Conservation (phyloP, 1,140 invertebrate species). For the Medauroidea extradentata region DNA sequence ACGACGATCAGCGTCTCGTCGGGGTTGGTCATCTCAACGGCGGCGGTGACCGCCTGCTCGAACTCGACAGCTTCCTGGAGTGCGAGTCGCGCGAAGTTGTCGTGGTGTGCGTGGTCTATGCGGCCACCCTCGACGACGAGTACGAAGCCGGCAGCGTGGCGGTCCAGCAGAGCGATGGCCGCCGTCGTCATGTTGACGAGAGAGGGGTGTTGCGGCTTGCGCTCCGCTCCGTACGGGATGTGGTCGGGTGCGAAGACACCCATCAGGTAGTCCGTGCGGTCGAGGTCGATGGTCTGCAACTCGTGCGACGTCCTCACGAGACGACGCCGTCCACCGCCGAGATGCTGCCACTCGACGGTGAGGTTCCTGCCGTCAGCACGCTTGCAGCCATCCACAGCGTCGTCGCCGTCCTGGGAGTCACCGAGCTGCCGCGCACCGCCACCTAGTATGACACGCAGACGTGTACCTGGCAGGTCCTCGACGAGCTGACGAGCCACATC, state of each 20-base stretch:
- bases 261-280: slow-evolving; percentile 48
- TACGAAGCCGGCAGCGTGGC: background rate
- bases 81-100: slow-evolving; percentile 61
- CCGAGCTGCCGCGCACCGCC: slow-evolving; percentile 52
- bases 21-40: slow-evolving; percentile 49
- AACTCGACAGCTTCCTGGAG: slow-evolving; percentile 62
- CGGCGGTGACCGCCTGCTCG: slow-evolving; percentile 57
- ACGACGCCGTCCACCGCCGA: background rate
- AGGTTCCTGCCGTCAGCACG: slow-evolving; percentile 55
- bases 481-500: slow-evolving; percentile 58
- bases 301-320: background rate
- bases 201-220: background rate
- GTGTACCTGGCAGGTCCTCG: slow-evolving; percentile 51
- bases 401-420: slow-evolving; percentile 12
- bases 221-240: background rate
- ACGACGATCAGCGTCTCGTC: slow-evolving; percentile 68
- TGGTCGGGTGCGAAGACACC: slow-evolving; percentile 3
- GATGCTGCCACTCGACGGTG: slow-evolving; percentile 49
- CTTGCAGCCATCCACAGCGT: slow-evolving; percentile 28
- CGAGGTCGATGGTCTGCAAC: background rate
- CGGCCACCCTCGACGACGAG: slow-evolving; percentile 54
- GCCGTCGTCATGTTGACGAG: slow-evolving; percentile 4
- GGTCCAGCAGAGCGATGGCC: background rate
- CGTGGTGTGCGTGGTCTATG: slow-evolving; percentile 81
- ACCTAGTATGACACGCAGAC: slow-evolving; percentile 50